phyloP scores from a whole-genome alignment of 1,140 invertebrate species.

The Telenomus remus region DNA sequence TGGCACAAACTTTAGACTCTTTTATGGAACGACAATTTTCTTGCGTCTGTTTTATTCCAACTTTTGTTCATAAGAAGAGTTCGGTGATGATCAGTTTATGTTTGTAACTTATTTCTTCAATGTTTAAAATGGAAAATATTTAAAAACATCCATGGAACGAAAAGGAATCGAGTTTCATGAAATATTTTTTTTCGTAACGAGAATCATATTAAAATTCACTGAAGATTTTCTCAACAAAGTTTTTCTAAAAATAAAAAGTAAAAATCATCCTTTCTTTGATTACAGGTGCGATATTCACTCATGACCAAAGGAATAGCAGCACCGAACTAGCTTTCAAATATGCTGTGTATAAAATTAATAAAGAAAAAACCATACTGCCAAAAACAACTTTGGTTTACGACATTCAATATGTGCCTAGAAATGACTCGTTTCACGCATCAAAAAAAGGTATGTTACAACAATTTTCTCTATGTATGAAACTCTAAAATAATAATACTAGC shows the following conservation, averaged over 20 bases:
- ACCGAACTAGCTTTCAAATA: conserved; percentile 82
- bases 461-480: neutral
- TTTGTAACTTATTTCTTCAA: too few relatives aligned
- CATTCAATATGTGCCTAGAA: conserved; percentile 80
- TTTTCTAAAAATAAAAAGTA: too few relatives aligned
- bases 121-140: too few relatives aligned
- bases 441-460: conserved; percentile 77
- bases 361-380: conserved; percentile 78
- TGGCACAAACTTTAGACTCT: conserved; percentile 19
- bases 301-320: conserved; percentile 80
- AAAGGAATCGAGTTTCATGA: too few relatives aligned
- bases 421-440: conserved; percentile 81
- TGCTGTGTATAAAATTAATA: conserved; percentile 81
- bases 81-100: neutral
- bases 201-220: too few relatives aligned
- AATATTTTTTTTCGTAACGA: too few relatives aligned
- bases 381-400: conserved; percentile 81
- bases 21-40: conserved; percentile 1
- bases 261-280: conserved; percentile 28
- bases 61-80: neutral
- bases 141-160: too few relatives aligned
- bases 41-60: neutral
- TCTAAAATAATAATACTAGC: neutral
- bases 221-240: too few relatives aligned
- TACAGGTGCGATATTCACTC: conserved; percentile 80